These are phyloP conservation scores for Cottus gobio DNA, from an alignment of 2,113 vertebrate species.

Conservation along the genomic window DNA sequence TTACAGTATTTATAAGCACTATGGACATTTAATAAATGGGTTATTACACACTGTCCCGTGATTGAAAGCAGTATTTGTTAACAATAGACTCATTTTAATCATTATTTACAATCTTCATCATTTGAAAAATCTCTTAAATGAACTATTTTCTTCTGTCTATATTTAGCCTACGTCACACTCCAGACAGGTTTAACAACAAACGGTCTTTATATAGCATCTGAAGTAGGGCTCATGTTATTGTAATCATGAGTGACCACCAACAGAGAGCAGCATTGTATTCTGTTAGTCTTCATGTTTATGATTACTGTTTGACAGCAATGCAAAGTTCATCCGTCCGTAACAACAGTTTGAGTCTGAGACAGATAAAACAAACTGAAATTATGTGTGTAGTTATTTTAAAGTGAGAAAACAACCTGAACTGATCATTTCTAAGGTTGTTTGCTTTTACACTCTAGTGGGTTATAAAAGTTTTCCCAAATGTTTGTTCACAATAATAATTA, in stretches of 20 bases:
- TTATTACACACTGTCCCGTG: not conserved
- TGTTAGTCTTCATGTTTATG: not conserved
- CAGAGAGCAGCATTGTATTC: slow-evolving; percentile 36
- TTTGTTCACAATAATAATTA: not conserved
- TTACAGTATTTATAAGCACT: not conserved
- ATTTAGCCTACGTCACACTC: not conserved
- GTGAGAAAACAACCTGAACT: not conserved
- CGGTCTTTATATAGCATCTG: not conserved
- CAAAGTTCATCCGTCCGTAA: not conserved
- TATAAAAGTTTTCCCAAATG: not conserved
- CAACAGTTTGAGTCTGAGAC: too few relatives aligned
- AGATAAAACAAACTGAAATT: not conserved
- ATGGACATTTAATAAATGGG: not conserved
- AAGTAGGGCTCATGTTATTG: slow-evolving; percentile 4
- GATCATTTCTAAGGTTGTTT: not conserved
- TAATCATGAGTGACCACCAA: slow-evolving; percentile 2
- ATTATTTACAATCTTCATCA: not conserved
- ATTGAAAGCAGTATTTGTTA: not conserved
- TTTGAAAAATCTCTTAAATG: not conserved
- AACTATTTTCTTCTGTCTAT: not conserved
- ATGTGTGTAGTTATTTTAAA: not conserved
- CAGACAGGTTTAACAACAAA: not conserved
- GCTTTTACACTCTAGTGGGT: not conserved
- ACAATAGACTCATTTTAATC: not conserved
- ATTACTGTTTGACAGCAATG: not conserved